Base-by-base conservation (phyloP, 2,797 vertebrate species). In the Sibirionetta formosa region DNA sequence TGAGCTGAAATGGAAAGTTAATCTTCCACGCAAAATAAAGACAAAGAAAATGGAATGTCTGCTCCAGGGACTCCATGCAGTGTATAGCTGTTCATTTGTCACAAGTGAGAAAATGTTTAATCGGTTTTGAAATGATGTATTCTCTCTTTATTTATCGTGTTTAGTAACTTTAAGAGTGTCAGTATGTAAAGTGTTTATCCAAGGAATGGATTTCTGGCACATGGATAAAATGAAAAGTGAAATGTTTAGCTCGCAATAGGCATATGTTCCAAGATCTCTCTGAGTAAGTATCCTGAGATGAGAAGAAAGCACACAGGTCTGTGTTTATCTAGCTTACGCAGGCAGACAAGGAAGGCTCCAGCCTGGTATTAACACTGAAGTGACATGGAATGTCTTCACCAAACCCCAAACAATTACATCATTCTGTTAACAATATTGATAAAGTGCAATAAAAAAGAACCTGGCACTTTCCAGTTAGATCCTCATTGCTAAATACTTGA, bases 291-390 rank as follows among this genome's bases (percentile, higher is more conserved):
- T 97, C 96, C 97, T 91, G 97, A 98, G 97, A 98, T 97, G 98
- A 98, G 98, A 97, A 97, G 97, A 98, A 98, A 98, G 98, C 98
- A 98, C 98, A 98, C 97, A 97, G 98, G 96, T 98, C 97, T 97
- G 85, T 99, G 99, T 99, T 99, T 99, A 99, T 99, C 98, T 98
- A 99, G 98, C 98, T 95, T 79, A 94, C 95, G 96, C 97, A 98
- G 98, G 98, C 98, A 98, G 98, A 98, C 98, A 98, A 98, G 97
- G 94, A 97, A 98, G 99, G 98, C 99, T 99, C 99, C 99, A 99
- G 99, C 96, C 98, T 99, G 98, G 98, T 99, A 98, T 99, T 99
- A 98, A 98, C 98, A 98, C 98, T 97, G 97, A 98, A 98, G 96
- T 98, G 97, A 98, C 97, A 97, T 91, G 98, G 99, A 99, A 99